These are phyloP conservation scores for Chroicocephalus ridibundus DNA, from an alignment of 2,113 vertebrate species.

Conservation along the genomic window DNA sequence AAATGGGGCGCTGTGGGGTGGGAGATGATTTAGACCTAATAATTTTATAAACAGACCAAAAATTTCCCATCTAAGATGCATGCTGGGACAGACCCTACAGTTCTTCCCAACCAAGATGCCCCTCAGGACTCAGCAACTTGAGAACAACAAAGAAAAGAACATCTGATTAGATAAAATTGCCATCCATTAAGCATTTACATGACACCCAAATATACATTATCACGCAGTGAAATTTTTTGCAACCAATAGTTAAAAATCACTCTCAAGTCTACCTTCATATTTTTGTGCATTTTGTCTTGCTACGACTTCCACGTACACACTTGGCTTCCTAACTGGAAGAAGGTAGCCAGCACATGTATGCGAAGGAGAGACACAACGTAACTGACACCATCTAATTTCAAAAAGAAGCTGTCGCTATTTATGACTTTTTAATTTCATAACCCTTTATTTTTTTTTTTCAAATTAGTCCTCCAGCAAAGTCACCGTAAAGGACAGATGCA, in stretches of 20 bases:
- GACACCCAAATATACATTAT: background rate
- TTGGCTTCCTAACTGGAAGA: background rate
- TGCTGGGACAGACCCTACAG: background rate
- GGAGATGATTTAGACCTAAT: background rate
- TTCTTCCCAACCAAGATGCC: background rate
- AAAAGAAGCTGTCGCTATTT: background rate
- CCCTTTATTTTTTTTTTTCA: background rate
- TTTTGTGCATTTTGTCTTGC: background rate
- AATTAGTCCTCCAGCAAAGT: background rate
- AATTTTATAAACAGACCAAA: background rate
- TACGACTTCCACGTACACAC: background rate
- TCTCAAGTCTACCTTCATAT: background rate
- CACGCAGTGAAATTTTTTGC: background rate
- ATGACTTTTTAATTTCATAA: background rate
- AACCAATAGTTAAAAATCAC: background rate
- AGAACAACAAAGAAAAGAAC: background rate
- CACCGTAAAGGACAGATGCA: background rate
- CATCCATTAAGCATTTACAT: background rate
- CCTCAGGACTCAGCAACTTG: background rate
- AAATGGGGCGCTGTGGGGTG: accelerated
- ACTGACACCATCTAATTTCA: background rate
- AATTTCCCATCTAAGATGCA: background rate
- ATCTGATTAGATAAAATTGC: background rate
- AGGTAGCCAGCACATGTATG: background rate
- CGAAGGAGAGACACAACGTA: background rate